phyloP scores from a whole-genome alignment of 2,888 invertebrate genomes.

The Mesorhabditis sp. region DNA sequence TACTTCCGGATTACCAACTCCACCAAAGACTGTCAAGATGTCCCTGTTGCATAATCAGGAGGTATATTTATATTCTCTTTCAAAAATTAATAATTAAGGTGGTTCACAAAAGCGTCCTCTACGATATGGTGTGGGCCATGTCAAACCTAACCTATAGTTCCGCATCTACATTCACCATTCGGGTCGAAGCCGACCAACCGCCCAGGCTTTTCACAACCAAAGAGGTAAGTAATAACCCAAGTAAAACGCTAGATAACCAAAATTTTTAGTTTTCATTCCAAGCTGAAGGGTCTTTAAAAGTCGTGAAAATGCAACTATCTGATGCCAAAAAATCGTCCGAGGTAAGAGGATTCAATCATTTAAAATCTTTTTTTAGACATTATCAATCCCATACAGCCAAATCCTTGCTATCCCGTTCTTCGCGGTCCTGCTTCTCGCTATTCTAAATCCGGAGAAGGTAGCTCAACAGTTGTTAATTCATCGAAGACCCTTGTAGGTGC shows the following conservation, averaged over 20 bases:
- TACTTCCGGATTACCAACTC: slow-evolving; percentile 8
- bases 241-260: not conserved
- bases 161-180: slow-evolving; percentile 25
- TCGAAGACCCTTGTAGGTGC: not conserved
- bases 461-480: not conserved
- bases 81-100: slow-evolving; percentile 12
- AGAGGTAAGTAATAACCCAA: not conserved
- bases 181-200: slow-evolving; percentile 31
- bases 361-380: not conserved
- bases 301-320: not conserved
- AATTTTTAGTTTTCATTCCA: not conserved
- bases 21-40: slow-evolving; percentile 30
- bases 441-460: not conserved
- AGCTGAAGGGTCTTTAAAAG: not conserved
- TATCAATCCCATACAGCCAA: not conserved
- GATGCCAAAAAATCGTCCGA: not conserved
- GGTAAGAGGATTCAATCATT: not conserved
- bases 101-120: slow-evolving; percentile 15
- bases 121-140: slow-evolving; percentile 21
- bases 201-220: slow-evolving; percentile 26
- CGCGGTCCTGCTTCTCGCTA: not conserved
- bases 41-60: not conserved
- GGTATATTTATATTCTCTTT: not conserved
- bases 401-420: not conserved
- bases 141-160: slow-evolving; percentile 20